These are phyloP conservation scores for Lota lota DNA, from an alignment of 2,113 vertebrate species.

Conservation along the genomic window DNA sequence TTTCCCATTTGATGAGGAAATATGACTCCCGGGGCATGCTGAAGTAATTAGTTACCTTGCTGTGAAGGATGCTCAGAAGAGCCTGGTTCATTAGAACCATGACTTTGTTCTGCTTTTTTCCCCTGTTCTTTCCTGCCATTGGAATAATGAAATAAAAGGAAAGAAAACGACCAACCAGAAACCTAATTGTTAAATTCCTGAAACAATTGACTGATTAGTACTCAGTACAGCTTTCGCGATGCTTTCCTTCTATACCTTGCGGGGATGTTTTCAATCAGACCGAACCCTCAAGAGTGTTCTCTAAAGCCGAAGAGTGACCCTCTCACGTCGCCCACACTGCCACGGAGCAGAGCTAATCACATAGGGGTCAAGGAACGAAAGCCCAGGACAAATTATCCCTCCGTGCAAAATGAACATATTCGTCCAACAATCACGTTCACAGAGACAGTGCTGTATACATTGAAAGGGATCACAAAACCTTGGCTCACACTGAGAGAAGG, in stretches of 20 bases:
- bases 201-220: constrained; percentile 57
- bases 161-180: constrained; percentile 23
- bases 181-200: constrained; percentile 59
- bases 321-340: constrained; percentile 41
- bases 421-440: constrained; percentile 26
- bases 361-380: constrained; percentile 38
- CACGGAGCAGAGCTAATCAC: constrained; percentile 49
- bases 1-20: constrained; percentile 76
- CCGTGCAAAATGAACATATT: constrained; percentile 38
- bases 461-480: too few relatives aligned
- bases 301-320: constrained; percentile 27
- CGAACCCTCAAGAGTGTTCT: constrained; percentile 49
- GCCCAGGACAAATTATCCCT: constrained; percentile 37
- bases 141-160: constrained; percentile 31
- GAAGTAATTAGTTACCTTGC: constrained; percentile 73
- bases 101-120: constrained; percentile 26
- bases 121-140: constrained; percentile 41
- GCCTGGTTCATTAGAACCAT: constrained; percentile 56
- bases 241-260: constrained; percentile 22
- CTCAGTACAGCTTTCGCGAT: constrained; percentile 45
- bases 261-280: constrained; percentile 55
- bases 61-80: constrained; percentile 60
- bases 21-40: constrained; percentile 63
- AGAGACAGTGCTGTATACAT: not conserved
- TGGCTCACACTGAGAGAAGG: too few relatives aligned